These are phyloP conservation scores for Stylophora pistillata DNA, from an alignment of 64 coral and sea anemone genomes.

Conservation along the genomic window DNA sequence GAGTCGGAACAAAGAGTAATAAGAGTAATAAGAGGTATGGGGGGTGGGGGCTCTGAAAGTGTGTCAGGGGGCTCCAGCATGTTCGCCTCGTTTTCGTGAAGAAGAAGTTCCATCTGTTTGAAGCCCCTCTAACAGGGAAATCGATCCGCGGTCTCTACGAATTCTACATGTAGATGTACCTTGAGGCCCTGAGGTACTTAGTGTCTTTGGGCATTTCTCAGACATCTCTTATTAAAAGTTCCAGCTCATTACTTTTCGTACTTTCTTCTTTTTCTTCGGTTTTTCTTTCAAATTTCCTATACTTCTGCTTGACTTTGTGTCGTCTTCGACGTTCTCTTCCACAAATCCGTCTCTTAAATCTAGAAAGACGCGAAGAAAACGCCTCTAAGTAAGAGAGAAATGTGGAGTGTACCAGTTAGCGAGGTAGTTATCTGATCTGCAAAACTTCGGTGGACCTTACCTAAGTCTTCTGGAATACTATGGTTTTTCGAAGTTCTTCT, in stretches of 20 bases:
- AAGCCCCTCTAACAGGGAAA: too few species aligned
- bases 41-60: too few species aligned
- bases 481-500: conserved; percentile 13
- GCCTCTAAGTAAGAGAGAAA: not conserved
- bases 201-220: not conserved
- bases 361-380: conserved; percentile 1
- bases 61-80: too few species aligned
- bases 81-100: too few species aligned
- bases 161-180: too few species aligned
- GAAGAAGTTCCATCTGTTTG: too few species aligned
- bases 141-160: too few species aligned
- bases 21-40: too few species aligned
- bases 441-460: not conserved
- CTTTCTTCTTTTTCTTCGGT: conserved; percentile 56
- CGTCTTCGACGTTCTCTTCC: conserved; percentile 41
- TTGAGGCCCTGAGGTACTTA: not conserved
- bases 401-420: not conserved
- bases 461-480: conserved; percentile 42
- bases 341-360: not conserved
- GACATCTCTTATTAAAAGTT: conserved; percentile 19
- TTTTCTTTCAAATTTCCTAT: conserved; percentile 31
- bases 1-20: too few species aligned
- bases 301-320: not conserved
- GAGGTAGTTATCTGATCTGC: not conserved
- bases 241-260: conserved; percentile 72